phyloP scores from a whole-genome alignment of 2,888 invertebrate species.

The Cerceris ruficornis region DNA sequence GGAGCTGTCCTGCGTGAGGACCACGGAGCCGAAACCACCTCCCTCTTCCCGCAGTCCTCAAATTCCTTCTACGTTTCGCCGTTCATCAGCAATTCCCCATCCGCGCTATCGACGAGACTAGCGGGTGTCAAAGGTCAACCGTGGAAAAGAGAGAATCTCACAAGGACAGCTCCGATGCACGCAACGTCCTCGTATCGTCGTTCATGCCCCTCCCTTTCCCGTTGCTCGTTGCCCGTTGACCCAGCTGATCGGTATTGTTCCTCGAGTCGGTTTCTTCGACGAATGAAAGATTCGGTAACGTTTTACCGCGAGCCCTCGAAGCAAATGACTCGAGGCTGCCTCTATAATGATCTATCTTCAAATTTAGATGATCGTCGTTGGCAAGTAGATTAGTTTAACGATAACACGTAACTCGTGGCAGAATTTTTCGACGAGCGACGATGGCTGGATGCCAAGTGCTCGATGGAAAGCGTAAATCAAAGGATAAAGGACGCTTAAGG shows the following conservation, averaged over 20 bases:
- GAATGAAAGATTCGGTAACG: slow-evolving; percentile 5
- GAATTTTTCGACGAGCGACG: slow-evolving; percentile 41
- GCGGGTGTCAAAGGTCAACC: too few species aligned
- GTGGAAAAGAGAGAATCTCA: background rate
- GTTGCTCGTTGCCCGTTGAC: slow-evolving; percentile 5
- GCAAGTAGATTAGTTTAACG: slow-evolving; percentile 50
- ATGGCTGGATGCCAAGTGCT: slow-evolving; percentile 25
- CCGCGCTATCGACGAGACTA: too few species aligned
- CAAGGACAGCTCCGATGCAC: too few species aligned
- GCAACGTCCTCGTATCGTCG: slow-evolving; percentile 4
- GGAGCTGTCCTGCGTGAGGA: slow-evolving; percentile 1
- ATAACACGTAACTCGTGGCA: slow-evolving; percentile 38
- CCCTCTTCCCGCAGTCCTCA: background rate
- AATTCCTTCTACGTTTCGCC: background rate
- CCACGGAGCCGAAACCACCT: too few species aligned
- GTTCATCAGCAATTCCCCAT: too few species aligned
- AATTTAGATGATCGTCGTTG: slow-evolving; percentile 51
- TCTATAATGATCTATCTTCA: slow-evolving; percentile 49
- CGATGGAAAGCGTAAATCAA: slow-evolving; percentile 38
- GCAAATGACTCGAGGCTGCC: slow-evolving; percentile 39
- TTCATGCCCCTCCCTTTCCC: slow-evolving; percentile 11
- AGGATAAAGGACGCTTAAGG: background rate
- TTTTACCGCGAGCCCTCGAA: slow-evolving; percentile 9
- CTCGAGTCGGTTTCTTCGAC: slow-evolving; percentile 27
- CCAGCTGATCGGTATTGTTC: slow-evolving; percentile 48